Conservation (phyloP, 1,140 invertebrate genomes). For the Grapholita molesta region DNA sequence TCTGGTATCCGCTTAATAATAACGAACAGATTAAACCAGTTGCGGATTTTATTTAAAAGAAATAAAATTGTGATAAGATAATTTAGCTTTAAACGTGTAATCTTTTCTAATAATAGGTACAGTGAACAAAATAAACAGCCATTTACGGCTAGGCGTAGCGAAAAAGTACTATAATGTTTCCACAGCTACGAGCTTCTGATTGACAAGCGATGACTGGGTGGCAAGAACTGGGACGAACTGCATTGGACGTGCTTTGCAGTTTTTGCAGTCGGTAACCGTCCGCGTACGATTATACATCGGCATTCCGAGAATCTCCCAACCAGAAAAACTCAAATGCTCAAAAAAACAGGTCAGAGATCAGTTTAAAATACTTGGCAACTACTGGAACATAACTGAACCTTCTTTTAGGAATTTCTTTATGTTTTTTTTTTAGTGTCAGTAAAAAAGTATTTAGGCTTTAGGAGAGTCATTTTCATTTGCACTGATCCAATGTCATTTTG, state of each 20-base stretch:
- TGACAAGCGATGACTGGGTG: slow-evolving; percentile 9
- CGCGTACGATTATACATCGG: background rate
- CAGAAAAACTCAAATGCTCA: background rate
- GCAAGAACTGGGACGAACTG: slow-evolving; percentile 9
- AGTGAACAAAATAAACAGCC: no score
- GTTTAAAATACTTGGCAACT: background rate
- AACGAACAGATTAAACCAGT: no score
- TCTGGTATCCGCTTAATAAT: no score
- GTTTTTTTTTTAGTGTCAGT: background rate
- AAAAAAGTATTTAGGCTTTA: background rate
- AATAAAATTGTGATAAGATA: no score
- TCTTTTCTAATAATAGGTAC: no score
- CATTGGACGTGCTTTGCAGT: background rate
- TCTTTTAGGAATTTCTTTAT: background rate
- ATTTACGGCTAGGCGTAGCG: background rate
- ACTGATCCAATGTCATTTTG: background rate
- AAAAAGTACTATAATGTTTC: background rate
- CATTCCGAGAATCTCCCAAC: background rate
- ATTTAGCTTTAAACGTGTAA: no score
- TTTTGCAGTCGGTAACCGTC: background rate
- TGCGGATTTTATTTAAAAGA: no score
- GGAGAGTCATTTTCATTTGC: no score
- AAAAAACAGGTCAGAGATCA: slow-evolving; percentile 8
- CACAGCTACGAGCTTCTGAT: background rate
- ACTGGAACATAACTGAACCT: background rate